Conservation (phyloP, 2,888 invertebrate species). For the Nomada flava region DNA sequence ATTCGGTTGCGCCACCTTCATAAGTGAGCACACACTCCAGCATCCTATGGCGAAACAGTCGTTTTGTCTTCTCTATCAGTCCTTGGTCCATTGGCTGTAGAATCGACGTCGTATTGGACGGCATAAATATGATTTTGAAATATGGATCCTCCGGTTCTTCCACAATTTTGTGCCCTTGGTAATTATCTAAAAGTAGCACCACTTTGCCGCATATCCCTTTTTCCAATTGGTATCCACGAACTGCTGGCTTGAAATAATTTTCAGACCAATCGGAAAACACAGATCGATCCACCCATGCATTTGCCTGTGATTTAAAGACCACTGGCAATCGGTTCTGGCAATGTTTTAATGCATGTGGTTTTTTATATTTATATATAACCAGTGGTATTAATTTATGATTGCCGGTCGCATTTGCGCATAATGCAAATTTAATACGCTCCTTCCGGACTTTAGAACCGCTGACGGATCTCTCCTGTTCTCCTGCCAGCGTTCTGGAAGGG, state of each 20-base stretch:
- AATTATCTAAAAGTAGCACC: conserved; percentile 61
- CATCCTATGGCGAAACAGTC: conserved; percentile 61
- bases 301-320: no score
- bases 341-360: no score
- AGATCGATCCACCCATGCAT: no score
- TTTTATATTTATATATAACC: neutral
- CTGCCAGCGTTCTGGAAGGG: no score
- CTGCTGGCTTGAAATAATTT: neutral
- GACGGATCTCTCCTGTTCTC: no score
- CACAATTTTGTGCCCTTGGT: conserved; percentile 40
- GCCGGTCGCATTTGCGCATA: conserved; percentile 72
- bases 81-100: conserved; percentile 74
- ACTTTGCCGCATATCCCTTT: conserved; percentile 44
- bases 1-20: no score
- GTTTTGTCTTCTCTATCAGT: conserved; percentile 68
- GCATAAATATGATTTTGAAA: conserved; percentile 61
- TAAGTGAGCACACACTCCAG: no score
- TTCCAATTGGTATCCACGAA: conserved; percentile 42
- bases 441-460: no score
- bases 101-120: conserved; percentile 67
- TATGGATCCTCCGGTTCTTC: conserved; percentile 14
- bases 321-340: no score
- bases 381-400: conserved; percentile 66
- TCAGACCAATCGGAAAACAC: no score
- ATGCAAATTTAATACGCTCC: conserved; percentile 40